Evolutionary conservation across 2,888 invertebrate species (phyloP), one percentile per base, ranked within the genome.

Genomic region (Perdita meconis): DNA sequence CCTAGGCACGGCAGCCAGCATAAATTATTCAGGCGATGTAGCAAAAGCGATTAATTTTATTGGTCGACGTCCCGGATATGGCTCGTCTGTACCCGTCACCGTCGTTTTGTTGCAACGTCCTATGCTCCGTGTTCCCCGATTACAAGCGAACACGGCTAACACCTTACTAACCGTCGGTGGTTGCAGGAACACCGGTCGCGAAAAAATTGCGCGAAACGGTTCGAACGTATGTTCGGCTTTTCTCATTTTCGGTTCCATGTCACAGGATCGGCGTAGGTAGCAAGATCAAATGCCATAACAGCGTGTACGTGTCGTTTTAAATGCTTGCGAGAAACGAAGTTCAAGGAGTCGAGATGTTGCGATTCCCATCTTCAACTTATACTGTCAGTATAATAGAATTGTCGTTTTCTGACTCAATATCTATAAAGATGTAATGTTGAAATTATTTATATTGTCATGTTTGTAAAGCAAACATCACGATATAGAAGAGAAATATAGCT

Each of bases 31-130:
- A 87, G 83, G 75, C 87, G 82, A 86, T 89, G 87, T 88, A 86
- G 85, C 86, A 80, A 83, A 84, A 88, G 84, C 89, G 88, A 89
- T 90, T 89, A 90, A 90, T 90, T 90, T 90, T 89, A 90, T 90
- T 89, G 89, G 84, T 79, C 88, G 88, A 82, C 87, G 86, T 87
- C 87, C 89, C 88, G 89, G 89, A 89, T 89, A 89, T 88, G 89
- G 89, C 88, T 88, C 89, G 89, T 88, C 89, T 82, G 86, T 88
- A 86, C 86, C 87, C 86, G 88, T 89, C 89, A 86, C 84, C 84
- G 87, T 83, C 75, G 84, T 87, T 87, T 88, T 86, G 89, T 86
- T 84, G 82, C 84, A 86, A 87, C 85, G 82, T 86, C 87, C 83
- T 80, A 77, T 76, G 84, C 82, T 81, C 78, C 80, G 80, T 82